Evolutionary conservation across 1,140 invertebrate species (phyloP).

Genomic region (Hermetia illucens): DNA sequence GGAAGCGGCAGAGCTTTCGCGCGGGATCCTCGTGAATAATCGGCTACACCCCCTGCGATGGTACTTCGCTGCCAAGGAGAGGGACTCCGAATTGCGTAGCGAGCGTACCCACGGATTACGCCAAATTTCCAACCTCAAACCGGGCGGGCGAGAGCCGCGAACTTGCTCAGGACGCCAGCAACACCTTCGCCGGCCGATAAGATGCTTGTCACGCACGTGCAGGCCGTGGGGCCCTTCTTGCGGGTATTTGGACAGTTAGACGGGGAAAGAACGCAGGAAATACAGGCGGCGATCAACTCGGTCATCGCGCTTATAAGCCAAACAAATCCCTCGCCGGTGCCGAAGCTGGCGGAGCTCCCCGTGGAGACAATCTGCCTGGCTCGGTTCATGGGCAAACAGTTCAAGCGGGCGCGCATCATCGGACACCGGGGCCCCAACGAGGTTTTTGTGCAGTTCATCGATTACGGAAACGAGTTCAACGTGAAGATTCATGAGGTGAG

Average conservation of each 20-base stretch:
- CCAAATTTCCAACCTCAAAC: no score
- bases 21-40: no score
- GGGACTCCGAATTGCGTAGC: no score
- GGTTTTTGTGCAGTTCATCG: constrained; percentile 48
- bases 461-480: constrained; percentile 44
- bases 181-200: background rate
- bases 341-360: constrained; percentile 12
- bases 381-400: constrained; percentile 10
- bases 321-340: constrained; percentile 14
- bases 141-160: no score
- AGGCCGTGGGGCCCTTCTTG: constrained; percentile 44
- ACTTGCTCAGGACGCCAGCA: no score
- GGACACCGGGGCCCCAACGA: constrained; percentile 7
- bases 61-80: no score
- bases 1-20: no score
- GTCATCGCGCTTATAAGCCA: no score
- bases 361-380: constrained; percentile 27
- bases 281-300: no score
- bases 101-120: no score
- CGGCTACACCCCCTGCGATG: no score
- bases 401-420: background rate
- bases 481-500: constrained; percentile 22
- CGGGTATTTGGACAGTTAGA: constrained; percentile 49
- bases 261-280: no score
- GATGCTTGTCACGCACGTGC: constrained; percentile 47